Evolutionary conservation across 2,888 invertebrate species (phyloP).

Genomic region (Phengaris alcon): DNA sequence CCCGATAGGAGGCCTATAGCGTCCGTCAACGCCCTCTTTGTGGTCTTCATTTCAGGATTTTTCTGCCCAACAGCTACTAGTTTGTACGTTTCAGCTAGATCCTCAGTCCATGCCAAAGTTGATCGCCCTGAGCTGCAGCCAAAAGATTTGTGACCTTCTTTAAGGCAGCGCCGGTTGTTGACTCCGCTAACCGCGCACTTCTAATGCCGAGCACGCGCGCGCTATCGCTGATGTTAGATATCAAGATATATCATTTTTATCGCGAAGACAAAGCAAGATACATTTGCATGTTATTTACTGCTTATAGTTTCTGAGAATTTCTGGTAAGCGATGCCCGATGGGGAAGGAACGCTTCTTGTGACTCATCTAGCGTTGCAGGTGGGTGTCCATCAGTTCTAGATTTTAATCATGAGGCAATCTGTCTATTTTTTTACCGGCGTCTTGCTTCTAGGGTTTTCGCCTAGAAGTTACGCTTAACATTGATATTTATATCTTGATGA

Average conservation of each 20-base stretch:
- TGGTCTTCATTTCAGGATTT: neutral
- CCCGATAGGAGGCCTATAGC: neutral
- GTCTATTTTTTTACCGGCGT: too few relatives aligned
- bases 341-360: neutral
- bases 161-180: conserved; percentile 24
- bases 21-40: neutral
- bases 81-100: neutral
- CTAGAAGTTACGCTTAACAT: too few relatives aligned
- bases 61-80: neutral
- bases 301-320: neutral
- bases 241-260: conserved; percentile 6
- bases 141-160: conserved; percentile 7
- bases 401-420: too few relatives aligned
- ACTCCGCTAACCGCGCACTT: conserved; percentile 12
- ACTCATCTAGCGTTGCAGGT: neutral
- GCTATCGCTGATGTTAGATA: conserved; percentile 19
- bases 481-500: too few relatives aligned
- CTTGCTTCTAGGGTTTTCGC: too few relatives aligned
- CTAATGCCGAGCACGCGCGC: conserved; percentile 1
- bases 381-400: neutral
- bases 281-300: conserved; percentile 12
- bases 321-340: neutral
- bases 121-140: conserved; percentile 13
- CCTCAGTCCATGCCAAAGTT: neutral
- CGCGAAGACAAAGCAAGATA: conserved; percentile 8